These are phyloP conservation scores for Deilephila elpenor DNA, from an alignment of 2,888 invertebrate species.

Conservation along the genomic window DNA sequence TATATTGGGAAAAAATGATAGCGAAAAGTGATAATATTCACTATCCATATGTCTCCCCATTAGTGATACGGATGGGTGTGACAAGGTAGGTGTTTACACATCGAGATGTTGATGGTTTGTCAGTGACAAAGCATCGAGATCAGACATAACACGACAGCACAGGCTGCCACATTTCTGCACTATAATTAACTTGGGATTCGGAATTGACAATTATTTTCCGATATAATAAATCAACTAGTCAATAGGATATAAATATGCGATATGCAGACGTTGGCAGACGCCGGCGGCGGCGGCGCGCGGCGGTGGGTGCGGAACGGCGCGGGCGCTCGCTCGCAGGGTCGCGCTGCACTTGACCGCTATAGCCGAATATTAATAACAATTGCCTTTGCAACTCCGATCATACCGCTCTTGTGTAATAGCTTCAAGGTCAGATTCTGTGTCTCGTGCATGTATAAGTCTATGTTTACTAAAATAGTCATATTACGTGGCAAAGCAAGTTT, in stretches of 20 bases:
- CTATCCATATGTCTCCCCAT: too few species aligned
- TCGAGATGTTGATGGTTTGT: too few species aligned
- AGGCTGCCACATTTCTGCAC: not conserved
- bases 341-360: conserved; percentile 23
- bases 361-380: conserved; percentile 23
- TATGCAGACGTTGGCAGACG: conserved; percentile 2
- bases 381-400: not conserved
- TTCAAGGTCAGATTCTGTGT: not conserved
- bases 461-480: too few species aligned
- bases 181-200: not conserved
- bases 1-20: too few species aligned
- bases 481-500: too few species aligned
- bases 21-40: too few species aligned
- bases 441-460: not conserved
- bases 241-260: conserved; percentile 1
- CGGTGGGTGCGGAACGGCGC: not conserved
- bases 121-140: too few species aligned
- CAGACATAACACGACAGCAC: not conserved
- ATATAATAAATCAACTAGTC: not conserved
- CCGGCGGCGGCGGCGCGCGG: too few species aligned
- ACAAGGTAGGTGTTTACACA: too few species aligned
- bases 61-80: too few species aligned
- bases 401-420: conserved; percentile 3
- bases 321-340: conserved; percentile 5
- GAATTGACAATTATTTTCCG: not conserved